phyloP scores from a whole-genome alignment of 2,888 invertebrate genomes.

The Drosophila meridionalis region DNA sequence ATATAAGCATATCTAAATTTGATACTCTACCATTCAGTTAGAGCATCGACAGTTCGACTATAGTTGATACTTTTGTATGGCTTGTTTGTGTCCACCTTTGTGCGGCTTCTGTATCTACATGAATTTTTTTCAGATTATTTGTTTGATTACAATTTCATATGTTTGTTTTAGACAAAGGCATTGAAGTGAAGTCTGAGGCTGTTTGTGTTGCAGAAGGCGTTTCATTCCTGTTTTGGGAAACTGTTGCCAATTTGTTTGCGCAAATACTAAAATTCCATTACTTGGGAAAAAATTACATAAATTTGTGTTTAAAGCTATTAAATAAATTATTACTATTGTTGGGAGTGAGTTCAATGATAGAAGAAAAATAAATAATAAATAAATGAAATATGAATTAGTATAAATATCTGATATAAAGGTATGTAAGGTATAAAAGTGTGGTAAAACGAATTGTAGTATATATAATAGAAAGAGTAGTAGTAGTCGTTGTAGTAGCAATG shows the following conservation, averaged over 20 bases:
- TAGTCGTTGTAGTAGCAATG: background rate
- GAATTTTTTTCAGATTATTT: conserved; percentile 40
- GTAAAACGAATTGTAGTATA: too few species aligned
- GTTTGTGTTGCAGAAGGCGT: conserved; percentile 1
- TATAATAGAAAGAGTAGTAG: background rate
- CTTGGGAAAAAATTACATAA: background rate
- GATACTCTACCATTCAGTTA: background rate
- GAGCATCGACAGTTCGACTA: conserved; percentile 11
- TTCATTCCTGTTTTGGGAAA: background rate
- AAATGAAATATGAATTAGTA: too few species aligned
- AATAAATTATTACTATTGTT: background rate
- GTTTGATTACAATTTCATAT: conserved; percentile 56
- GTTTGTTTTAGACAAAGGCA: conserved; percentile 39
- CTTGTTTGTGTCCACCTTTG: conserved; percentile 30
- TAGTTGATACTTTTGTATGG: conserved; percentile 11
- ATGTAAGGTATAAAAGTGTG: too few species aligned
- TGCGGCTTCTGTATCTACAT: conserved; percentile 35
- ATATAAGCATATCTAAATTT: background rate
- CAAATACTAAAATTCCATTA: background rate
- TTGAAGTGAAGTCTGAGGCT: conserved; percentile 1
- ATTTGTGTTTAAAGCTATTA: background rate
- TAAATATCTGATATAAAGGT: too few species aligned
- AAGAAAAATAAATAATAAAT: background rate
- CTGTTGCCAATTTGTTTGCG: background rate
- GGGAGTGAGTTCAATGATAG: background rate